These are phyloP conservation scores for Hetaerina titia DNA, from an alignment of 2,888 invertebrate genomes.

Conservation along the genomic window DNA sequence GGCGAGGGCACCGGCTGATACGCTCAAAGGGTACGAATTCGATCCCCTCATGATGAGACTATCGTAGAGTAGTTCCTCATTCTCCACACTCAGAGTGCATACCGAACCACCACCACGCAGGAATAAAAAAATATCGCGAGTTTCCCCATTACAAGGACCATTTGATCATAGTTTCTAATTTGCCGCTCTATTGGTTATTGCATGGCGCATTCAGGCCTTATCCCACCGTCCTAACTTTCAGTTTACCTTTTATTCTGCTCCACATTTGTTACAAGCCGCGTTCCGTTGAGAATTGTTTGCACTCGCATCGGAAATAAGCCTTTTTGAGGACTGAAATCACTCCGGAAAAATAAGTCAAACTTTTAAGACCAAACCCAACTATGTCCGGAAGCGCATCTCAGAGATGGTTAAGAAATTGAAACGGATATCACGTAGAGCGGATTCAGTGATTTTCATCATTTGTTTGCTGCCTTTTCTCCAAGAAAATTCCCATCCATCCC, in stretches of 20 bases:
- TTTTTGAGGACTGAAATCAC: neutral
- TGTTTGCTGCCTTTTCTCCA: neutral
- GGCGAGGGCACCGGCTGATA: no score
- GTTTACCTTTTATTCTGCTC: neutral
- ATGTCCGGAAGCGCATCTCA: neutral
- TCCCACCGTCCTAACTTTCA: neutral
- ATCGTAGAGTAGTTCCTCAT: no score
- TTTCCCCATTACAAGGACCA: no score
- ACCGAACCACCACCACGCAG: no score
- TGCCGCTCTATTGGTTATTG: neutral
- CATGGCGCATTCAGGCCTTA: neutral
- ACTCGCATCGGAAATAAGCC: neutral
- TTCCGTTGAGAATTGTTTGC: neutral
- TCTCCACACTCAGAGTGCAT: no score
- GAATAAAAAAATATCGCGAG: no score
- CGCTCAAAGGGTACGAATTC: no score
- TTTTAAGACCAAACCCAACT: neutral
- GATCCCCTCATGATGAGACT: no score
- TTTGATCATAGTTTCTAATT: no score
- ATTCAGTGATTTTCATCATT: neutral
- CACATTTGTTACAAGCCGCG: neutral
- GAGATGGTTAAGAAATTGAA: neutral
- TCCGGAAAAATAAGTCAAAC: neutral
- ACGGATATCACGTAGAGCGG: neutral
- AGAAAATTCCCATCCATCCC: neutral